Evolutionary conservation across 2,113 vertebrate species (phyloP).

Genomic region (Riparia riparia): DNA sequence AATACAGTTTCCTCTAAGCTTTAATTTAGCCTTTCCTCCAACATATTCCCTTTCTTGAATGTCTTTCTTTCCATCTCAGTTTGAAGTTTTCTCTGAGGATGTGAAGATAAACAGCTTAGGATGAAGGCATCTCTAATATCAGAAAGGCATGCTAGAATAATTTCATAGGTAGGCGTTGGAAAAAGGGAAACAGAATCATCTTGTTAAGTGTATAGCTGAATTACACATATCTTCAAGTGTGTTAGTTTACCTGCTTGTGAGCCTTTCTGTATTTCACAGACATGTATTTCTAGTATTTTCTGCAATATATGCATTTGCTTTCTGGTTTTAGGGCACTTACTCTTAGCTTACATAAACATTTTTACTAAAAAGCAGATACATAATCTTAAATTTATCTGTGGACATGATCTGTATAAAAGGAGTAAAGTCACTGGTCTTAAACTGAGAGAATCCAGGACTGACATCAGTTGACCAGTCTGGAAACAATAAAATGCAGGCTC

Average conservation of each 20-base stretch:
- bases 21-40: conserved; percentile 46
- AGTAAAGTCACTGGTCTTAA: background rate
- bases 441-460: accelerated
- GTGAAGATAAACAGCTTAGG: conserved; percentile 44
- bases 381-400: background rate
- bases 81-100: conserved; percentile 53
- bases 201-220: background rate
- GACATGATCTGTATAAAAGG: background rate
- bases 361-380: background rate
- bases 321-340: background rate
- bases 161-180: background rate
- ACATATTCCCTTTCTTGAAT: background rate
- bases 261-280: background rate
- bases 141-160: background rate
- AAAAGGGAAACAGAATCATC: background rate
- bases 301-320: background rate
- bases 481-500: background rate
- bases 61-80: background rate
- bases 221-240: background rate
- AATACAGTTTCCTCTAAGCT: conserved; percentile 27
- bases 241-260: background rate
- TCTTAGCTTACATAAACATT: background rate
- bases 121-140: conserved; percentile 15
- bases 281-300: background rate
- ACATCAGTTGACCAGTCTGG: background rate